Base-by-base conservation (phyloP, 2,888 invertebrate genomes). In the Bellardia pandia region DNA sequence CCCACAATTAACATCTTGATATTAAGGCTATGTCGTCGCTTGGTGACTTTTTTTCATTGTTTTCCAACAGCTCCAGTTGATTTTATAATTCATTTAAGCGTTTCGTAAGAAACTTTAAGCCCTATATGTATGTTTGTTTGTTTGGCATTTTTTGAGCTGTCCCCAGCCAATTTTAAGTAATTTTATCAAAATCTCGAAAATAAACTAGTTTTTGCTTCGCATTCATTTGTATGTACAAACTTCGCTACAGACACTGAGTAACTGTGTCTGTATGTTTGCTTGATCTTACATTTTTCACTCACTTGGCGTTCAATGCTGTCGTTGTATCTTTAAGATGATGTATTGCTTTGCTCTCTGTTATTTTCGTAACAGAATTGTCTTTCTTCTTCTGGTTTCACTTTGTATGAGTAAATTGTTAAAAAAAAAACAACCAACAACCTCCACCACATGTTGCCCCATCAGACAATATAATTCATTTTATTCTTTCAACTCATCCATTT, bases 401-500 rank as follows among this genome's bases (percentile, higher is more conserved):
- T 40, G 3, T 51, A 62, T 40, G 69, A 51, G 53, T 77, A 40
- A 71, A 23, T 77, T 62, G 45, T 58, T 2, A 11, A 13, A 11
- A 45, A 45, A 13, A 13, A 9, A 11, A 45, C 23, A 23, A 13
- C 4, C 71, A 68, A 51, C 71, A 80, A 81, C 68, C 76, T 11
- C 45, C 62, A 78, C 69, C 81, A 78, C 83, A 87, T 87, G 86
- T 75, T 77, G 75, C 33, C 66, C 51, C n/a, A 33, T 33, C 11
- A 45, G 74, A 82, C 82, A 79, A 76, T 76, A 76, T 83, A 82
- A 86, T 87, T 81, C 69, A 85, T 81, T 87, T 78, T 69, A 75
- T 64, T 85, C 77, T 82, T 82, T 82, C 81, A 85, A 71, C 81
- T 85, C 85, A 87, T 87, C 87, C 85, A 87, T 87, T 87, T 81